Percentiles rank a stretch among this genome's conserved stretches.
These are phyloP conservation scores for Pseudanteris insignis DNA, from an alignment of 2,888 invertebrate genomes.

Conservation along the genomic window DNA sequence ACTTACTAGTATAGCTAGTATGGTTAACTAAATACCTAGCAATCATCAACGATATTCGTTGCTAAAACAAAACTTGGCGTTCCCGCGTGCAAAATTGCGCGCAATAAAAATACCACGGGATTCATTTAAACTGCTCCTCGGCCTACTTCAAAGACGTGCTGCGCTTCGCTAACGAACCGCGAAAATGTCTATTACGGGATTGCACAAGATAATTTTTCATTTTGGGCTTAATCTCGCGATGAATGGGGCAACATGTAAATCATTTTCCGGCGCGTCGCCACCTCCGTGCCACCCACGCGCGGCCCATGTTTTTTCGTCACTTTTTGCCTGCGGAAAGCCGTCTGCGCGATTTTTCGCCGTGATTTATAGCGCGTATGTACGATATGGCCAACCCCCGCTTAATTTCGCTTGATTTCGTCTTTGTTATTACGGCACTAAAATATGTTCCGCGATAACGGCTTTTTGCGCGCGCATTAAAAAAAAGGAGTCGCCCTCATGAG, in stretches of 20 bases:
- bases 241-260: conserved; percentile 26
- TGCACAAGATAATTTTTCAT: conserved; percentile 11
- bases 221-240: conserved; percentile 1
- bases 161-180: conserved; percentile 7
- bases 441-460: conserved; percentile 35
- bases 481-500: conserved; percentile 37
- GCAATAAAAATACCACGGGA: background rate
- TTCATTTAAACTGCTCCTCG: background rate
- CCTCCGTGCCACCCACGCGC: conserved; percentile 18
- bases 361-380: conserved; percentile 39
- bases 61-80: no score
- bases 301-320: conserved; percentile 19
- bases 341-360: conserved; percentile 30
- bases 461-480: conserved; percentile 22
- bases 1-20: no score
- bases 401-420: conserved; percentile 39
- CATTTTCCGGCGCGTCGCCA: conserved; percentile 27
- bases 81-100: background rate
- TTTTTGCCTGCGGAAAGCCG: conserved; percentile 32
- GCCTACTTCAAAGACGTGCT: background rate
- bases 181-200: conserved; percentile 9
- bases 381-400: conserved; percentile 30
- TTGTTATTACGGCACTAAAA: conserved; percentile 39
- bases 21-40: no score
- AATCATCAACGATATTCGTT: no score